These are phyloP conservation scores for Copidosoma aretas DNA, from an alignment of 2,888 invertebrate species.

Conservation along the genomic window DNA sequence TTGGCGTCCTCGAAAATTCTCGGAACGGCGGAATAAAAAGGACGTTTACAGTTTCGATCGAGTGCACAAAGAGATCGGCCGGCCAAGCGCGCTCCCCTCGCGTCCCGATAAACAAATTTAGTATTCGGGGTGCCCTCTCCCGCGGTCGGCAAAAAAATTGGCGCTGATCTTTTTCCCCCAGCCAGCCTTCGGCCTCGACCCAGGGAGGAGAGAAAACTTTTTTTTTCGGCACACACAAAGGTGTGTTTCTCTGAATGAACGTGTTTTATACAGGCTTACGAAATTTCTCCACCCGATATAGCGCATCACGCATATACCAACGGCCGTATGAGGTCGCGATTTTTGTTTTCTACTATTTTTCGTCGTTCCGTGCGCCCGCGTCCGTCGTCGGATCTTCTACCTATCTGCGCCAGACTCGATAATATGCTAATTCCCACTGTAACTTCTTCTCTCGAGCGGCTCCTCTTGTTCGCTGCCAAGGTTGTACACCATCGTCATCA, in stretches of 20 bases:
- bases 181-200: too few relatives aligned
- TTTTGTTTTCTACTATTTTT: conserved; percentile 9
- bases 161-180: too few relatives aligned
- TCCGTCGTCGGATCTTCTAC: conserved; percentile 23
- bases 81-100: background rate
- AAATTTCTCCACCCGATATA: conserved; percentile 24
- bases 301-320: background rate
- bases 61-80: too few relatives aligned
- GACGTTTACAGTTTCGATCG: too few relatives aligned
- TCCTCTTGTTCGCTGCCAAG: too few relatives aligned
- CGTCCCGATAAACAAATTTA: conserved; percentile 32
- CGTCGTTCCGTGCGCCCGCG: background rate
- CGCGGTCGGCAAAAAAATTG: background rate
- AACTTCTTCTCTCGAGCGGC: too few relatives aligned
- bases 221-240: conserved; percentile 27
- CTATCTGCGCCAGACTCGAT: conserved; percentile 22
- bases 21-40: too few relatives aligned
- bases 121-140: conserved; percentile 16
- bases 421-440: conserved; percentile 35
- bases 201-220: conserved; percentile 17
- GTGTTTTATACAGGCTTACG: conserved; percentile 35
- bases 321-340: conserved; percentile 15
- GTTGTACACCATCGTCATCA: too few relatives aligned
- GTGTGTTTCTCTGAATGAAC: conserved; percentile 38
- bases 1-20: too few relatives aligned